Base-by-base conservation (phyloP, 2,113 vertebrate genomes). In the Seriola quinqueradiata region DNA sequence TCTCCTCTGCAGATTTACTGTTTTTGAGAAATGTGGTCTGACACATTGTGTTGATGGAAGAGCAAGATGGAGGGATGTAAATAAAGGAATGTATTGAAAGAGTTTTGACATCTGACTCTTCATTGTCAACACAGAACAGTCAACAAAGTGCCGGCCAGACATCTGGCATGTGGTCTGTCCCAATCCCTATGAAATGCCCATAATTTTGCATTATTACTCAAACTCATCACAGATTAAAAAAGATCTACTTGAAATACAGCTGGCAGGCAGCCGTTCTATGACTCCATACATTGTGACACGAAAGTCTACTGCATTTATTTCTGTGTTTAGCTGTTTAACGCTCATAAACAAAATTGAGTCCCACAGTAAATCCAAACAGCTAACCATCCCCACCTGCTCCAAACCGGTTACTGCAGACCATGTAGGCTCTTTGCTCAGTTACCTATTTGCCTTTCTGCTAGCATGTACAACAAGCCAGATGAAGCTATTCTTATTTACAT, bases 71-170 rank as follows among this genome's bases (percentile, higher is more conserved):
- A 89, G 85, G 77, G 91, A 92, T 94, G 94, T 94, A 96, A 95
- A 96, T 95, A 95, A 96, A 95, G 89, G 88, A 90, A 90, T 90
- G 93, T 88, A 92, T 83, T 83, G 70, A 87, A 94, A 91, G 76
- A 84, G 69, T 60, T 70, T 70, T 84, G 70, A 70, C 46, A 38
- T 84, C 34, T 58, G 84, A 77, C 50, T 85, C 54, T 23, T 90
- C 21, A 40, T 79, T 82, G 8, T 83, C 3, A 61, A 34, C n/a
- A 54, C 12, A 59, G 0, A 34, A 44, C 3, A 9, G 40, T 64
- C 14, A 23, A 76, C 8, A 40, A 28, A 23, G n/a, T 38, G 54
- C 8, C 7, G 16, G 8, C 14, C 40, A 70, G 42, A 59, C 12
- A 5, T 38, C 38, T 25, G 11, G 5, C 16, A 44, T 54, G 17